A percentile compares a stretch with the other conserved stretches of the same genome.
Conservation (phyloP, 2,797 vertebrate species). For the Pipistrellus pygmaeus region DNA sequence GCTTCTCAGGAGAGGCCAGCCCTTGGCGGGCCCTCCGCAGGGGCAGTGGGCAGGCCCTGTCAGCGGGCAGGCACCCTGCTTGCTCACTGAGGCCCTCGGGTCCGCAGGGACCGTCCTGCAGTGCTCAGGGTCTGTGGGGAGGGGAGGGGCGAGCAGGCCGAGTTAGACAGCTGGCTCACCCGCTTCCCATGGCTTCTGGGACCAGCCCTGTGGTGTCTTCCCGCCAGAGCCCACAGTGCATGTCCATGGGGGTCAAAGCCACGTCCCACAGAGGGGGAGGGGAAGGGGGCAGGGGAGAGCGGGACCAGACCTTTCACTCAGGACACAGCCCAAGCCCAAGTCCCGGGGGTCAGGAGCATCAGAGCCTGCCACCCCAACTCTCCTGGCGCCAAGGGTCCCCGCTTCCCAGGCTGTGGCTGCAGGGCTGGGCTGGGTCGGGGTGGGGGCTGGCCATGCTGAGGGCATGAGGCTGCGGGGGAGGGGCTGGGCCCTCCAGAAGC, state of each 20-base stretch:
- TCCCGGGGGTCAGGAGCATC: background rate
- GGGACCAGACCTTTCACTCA: background rate
- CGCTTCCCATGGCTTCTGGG: constrained; percentile 40
- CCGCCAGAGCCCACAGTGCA: background rate
- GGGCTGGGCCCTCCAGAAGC: background rate
- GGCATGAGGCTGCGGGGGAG: background rate
- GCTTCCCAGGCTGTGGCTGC: background rate
- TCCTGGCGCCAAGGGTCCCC: background rate
- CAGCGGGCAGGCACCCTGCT: background rate
- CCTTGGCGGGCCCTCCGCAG: background rate
- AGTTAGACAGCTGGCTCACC: background rate
- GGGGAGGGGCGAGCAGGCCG: background rate
- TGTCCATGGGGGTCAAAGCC: background rate
- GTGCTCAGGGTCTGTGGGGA: background rate
- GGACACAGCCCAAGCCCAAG: background rate
- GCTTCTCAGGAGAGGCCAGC: background rate
- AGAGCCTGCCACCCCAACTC: constrained; percentile 1
- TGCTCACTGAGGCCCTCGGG: background rate
- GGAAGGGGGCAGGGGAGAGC: background rate
- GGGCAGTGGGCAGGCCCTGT: background rate
- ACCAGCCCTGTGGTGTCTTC: background rate
- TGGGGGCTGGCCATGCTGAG: background rate
- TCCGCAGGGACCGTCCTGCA: background rate
- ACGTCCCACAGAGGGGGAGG: background rate
- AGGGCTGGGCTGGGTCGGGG: background rate